These are phyloP conservation scores for Apodemia mormo DNA, from an alignment of 2,888 invertebrate species.

Conservation along the genomic window DNA sequence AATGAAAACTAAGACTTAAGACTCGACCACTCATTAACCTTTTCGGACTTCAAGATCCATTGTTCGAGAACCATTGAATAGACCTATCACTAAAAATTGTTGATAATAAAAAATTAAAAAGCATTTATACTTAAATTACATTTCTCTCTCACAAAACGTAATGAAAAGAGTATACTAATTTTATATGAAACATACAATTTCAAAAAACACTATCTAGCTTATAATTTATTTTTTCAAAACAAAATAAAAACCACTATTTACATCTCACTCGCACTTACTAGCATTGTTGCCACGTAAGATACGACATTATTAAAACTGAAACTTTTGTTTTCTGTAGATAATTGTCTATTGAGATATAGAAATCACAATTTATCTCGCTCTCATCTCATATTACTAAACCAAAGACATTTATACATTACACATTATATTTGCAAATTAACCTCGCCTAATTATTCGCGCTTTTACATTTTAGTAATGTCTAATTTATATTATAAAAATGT, in stretches of 20 bases:
- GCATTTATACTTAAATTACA: no score
- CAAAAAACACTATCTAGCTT: background rate
- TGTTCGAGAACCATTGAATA: no score
- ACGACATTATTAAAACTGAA: conserved; percentile 1
- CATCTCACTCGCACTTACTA: conserved; percentile 1
- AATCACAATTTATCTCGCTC: background rate
- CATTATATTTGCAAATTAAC: background rate
- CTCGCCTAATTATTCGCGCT: background rate
- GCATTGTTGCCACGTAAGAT: background rate
- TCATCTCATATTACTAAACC: no score
- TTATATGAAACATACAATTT: background rate
- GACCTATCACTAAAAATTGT: no score
- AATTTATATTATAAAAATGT: background rate
- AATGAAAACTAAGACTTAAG: no score
- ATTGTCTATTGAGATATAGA: background rate
- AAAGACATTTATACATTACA: background rate
- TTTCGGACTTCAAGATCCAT: no score
- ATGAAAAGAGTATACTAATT: background rate
- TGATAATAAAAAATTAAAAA: no score
- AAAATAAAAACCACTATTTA: background rate
- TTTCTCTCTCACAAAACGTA: no score
- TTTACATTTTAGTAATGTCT: background rate
- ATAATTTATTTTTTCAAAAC: background rate
- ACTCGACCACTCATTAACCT: no score
- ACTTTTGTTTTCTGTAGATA: background rate